phyloP scores from a whole-genome alignment of 2,888 invertebrate genomes.

The Athalia cordata region DNA sequence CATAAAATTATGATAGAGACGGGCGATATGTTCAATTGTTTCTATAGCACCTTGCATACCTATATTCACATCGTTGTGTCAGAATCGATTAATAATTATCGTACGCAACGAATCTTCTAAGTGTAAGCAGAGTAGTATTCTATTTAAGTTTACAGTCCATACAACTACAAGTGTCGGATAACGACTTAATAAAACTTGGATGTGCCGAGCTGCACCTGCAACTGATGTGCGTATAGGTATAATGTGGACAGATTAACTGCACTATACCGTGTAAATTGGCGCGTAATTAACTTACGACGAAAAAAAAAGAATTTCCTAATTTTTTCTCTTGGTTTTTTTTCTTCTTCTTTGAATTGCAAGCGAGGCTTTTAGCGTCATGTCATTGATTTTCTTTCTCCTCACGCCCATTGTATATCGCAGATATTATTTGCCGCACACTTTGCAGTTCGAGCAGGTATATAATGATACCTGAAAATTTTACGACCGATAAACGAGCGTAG shows the following conservation, averaged over 20 bases:
- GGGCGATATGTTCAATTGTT: neutral
- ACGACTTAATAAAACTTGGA: neutral
- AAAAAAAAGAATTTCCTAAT: too few species aligned
- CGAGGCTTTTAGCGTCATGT: too few species aligned
- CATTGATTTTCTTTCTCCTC: neutral
- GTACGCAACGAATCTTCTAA: neutral
- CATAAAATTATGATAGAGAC: neutral
- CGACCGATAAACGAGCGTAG: slow-evolving; percentile 17
- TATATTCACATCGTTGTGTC: neutral
- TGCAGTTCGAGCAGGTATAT: neutral
- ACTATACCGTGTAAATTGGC: too few species aligned
- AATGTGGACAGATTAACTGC: too few species aligned
- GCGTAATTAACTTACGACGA: too few species aligned
- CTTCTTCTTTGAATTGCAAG: too few species aligned
- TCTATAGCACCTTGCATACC: too few species aligned
- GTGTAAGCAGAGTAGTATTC: neutral
- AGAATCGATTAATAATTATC: neutral
- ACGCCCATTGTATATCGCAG: neutral
- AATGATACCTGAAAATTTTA: slow-evolving; percentile 16
- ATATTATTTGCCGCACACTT: neutral
- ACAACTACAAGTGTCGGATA: neutral
- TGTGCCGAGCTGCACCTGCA: too few species aligned
- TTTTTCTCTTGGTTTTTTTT: too few species aligned
- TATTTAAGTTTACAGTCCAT: neutral
- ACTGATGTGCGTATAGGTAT: too few species aligned